Evolutionary conservation across 1,140 invertebrate species (phyloP).

Genomic region (Ephestia elutella): DNA sequence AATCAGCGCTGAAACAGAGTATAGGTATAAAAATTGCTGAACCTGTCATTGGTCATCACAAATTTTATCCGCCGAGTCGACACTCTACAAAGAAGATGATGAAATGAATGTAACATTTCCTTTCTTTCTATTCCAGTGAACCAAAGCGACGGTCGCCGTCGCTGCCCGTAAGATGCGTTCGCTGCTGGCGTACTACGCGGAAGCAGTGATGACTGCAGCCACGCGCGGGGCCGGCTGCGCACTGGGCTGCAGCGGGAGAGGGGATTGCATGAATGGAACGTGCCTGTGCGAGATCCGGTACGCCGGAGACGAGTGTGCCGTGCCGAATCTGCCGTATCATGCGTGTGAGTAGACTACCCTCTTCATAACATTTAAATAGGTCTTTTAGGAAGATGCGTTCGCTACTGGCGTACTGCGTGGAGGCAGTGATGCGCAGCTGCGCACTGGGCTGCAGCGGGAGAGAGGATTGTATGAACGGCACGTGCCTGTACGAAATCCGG

Average conservation of each 20-base stretch:
- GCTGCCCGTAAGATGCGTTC: constrained; percentile 57
- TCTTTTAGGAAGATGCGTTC: too few species aligned
- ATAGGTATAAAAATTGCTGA: too few species aligned
- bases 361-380: too few species aligned
- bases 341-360: constrained; percentile 57
- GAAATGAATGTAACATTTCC: background rate
- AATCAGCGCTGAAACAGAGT: too few species aligned
- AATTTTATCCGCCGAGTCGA: too few species aligned
- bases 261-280: constrained; percentile 92
- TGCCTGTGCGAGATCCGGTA: constrained; percentile 91
- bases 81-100: too few species aligned
- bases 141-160: constrained; percentile 27
- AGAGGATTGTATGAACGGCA: too few species aligned
- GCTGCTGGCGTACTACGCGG: constrained; percentile 61
- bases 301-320: constrained; percentile 77
- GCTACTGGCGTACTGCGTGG: too few species aligned
- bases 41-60: too few species aligned
- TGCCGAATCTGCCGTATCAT: constrained; percentile 78
- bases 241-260: constrained; percentile 88
- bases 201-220: constrained; percentile 58
- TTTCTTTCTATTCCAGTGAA: background rate
- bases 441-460: too few species aligned
- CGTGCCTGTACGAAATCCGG: too few species aligned
- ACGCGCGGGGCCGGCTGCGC: constrained; percentile 63
- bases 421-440: too few species aligned